Percentiles rank a stretch among this genome's conserved stretches.
These are phyloP conservation scores for Lagopus leucura DNA, from an alignment of 2,113 vertebrate species.

Conservation along the genomic window DNA sequence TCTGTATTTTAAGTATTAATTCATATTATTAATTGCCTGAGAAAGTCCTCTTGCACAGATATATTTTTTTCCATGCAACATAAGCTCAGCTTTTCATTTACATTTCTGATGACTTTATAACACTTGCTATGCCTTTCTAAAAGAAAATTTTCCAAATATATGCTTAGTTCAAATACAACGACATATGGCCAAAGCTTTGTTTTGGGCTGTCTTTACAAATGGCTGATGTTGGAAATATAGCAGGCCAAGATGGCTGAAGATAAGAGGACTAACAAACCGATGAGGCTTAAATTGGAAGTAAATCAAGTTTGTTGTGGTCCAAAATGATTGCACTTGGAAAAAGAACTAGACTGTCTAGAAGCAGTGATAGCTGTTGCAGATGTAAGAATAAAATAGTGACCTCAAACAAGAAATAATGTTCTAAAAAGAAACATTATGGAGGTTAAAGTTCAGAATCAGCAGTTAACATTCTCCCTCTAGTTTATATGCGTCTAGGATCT, in stretches of 20 bases:
- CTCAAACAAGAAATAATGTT: conserved; percentile 34
- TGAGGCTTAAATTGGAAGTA: conserved; percentile 29
- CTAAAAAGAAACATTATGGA: conserved; percentile 1
- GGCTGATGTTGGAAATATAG: conserved; percentile 2
- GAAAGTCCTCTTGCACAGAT: neutral
- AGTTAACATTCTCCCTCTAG: neutral
- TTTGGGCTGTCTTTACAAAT: conserved; percentile 17
- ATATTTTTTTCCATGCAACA: neutral
- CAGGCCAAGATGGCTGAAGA: conserved; percentile 11
- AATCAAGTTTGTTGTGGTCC: conserved; percentile 2
- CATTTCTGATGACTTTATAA: neutral
- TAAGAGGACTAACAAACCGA: conserved; percentile 21
- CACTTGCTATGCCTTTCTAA: neutral
- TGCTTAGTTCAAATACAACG: neutral
- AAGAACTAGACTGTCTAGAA: conserved; percentile 29
- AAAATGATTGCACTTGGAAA: conserved; percentile 47
- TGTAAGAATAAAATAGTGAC: conserved; percentile 5
- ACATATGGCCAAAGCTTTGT: neutral
- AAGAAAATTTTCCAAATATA: neutral
- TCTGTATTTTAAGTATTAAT: neutral
- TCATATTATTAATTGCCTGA: neutral
- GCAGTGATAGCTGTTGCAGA: conserved; percentile 38
- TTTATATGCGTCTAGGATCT: neutral
- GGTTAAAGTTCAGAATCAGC: conserved; percentile 38
- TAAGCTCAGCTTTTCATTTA: neutral